Conservation (phyloP, 2,888 invertebrate species). For the Diarsia mendica region DNA sequence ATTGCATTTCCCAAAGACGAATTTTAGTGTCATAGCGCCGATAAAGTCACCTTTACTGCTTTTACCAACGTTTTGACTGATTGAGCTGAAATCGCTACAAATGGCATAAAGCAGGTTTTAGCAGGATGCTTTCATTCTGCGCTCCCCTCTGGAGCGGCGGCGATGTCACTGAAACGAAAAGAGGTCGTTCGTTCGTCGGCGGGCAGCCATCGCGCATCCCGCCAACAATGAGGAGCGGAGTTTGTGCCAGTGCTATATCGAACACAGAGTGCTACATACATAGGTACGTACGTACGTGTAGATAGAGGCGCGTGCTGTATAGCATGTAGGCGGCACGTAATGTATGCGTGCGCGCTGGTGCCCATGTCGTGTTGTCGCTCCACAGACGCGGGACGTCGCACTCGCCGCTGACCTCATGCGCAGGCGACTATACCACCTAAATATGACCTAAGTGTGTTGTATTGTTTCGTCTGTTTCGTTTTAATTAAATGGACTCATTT, state of each 20-base stretch:
- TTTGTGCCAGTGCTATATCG: conserved; percentile 81
- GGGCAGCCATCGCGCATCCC: conserved; percentile 76
- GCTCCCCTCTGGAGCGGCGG: conserved; percentile 73
- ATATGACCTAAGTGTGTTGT: conserved; percentile 78
- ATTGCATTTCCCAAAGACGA: neutral
- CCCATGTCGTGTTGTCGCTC: conserved; percentile 78
- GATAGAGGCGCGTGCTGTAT: conserved; percentile 77
- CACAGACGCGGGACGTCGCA: conserved; percentile 75
- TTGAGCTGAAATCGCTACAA: conserved; percentile 11
- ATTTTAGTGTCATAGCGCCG: neutral
- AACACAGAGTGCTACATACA: conserved; percentile 63
- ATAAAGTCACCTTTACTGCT: neutral
- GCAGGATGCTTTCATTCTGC: conserved; percentile 64
- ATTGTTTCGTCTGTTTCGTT: conserved; percentile 67
- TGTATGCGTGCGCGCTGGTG: conserved; percentile 83
- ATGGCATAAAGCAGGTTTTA: conserved; percentile 39
- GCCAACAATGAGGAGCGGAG: conserved; percentile 81
- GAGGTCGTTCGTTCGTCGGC: conserved; percentile 85
- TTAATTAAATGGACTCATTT: conserved; percentile 39
- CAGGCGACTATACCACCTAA: conserved; percentile 80
- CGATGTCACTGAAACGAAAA: conserved; percentile 87
- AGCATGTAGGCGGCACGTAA: conserved; percentile 85
- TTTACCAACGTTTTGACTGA: neutral
- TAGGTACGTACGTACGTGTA: conserved; percentile 74
- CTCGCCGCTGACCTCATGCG: conserved; percentile 83